Evolutionary conservation across 2,113 vertebrate genomes (phyloP).

Genomic region (Bufo bufo): DNA sequence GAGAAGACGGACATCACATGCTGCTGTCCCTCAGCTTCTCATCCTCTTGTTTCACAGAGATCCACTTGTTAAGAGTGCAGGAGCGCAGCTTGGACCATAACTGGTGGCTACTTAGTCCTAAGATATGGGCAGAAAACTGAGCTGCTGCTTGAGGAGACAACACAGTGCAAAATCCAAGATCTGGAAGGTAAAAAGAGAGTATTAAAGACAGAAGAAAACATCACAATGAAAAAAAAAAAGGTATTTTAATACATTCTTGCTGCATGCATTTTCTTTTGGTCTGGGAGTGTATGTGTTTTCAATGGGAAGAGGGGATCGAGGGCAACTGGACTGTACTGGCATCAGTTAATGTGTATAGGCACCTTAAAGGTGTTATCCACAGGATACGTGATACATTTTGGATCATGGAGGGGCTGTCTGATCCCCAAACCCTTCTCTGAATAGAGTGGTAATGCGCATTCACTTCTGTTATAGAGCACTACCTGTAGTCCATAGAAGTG

Average conservation of each 20-base stretch:
- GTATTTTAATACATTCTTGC: no score
- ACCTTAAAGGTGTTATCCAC: no score
- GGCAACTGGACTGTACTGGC: no score
- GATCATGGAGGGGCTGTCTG: no score
- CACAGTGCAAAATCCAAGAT: slow-evolving; percentile 88
- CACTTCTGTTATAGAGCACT: no score
- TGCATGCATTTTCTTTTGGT: not conserved
- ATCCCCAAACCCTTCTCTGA: no score
- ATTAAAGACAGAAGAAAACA: not conserved
- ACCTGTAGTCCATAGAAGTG: no score
- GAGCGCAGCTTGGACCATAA: slow-evolving; percentile 90
- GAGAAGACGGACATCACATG: slow-evolving; percentile 64
- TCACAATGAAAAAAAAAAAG: not conserved
- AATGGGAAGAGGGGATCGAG: no score
- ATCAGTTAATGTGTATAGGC: no score
- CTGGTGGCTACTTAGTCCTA: slow-evolving; percentile 88
- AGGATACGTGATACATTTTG: no score
- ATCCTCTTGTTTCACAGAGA: slow-evolving; percentile 90
- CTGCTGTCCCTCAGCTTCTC: slow-evolving; percentile 82
- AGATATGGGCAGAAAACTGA: slow-evolving; percentile 92
- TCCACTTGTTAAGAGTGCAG: slow-evolving; percentile 89
- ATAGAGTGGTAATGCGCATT: no score
- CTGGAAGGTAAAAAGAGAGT: slow-evolving; percentile 65
- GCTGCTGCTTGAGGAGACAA: slow-evolving; percentile 90
- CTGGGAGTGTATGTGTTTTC: not conserved